These are phyloP conservation scores for Trachymyrmex septentrionalis DNA, from an alignment of 1,140 invertebrate species.

Conservation along the genomic window DNA sequence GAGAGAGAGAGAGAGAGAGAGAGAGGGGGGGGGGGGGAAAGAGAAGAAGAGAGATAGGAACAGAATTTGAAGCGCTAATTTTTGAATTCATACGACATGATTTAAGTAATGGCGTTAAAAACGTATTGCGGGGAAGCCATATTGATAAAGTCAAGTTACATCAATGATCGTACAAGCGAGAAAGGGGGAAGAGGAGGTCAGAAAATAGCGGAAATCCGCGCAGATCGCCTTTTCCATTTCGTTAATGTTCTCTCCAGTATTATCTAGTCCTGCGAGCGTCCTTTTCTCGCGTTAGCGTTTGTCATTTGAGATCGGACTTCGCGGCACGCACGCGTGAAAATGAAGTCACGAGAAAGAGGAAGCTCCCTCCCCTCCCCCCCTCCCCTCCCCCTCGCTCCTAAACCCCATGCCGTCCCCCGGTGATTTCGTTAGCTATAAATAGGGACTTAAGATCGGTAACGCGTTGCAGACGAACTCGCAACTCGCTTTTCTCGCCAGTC, in stretches of 20 bases:
- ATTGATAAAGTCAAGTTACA: background rate
- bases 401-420: background rate
- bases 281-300: slow-evolving; percentile 61
- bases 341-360: slow-evolving; percentile 45
- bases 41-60: background rate
- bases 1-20: slow-evolving; percentile 20
- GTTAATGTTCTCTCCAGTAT: slow-evolving; percentile 63
- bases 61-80: background rate
- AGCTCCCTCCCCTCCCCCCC: too few species aligned
- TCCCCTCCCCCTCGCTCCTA: background rate
- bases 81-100: background rate
- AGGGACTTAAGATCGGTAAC: slow-evolving; percentile 46
- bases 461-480: background rate
- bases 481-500: slow-evolving; percentile 19
- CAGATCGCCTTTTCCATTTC: slow-evolving; percentile 61
- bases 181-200: slow-evolving; percentile 23
- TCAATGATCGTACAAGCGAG: background rate
- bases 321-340: slow-evolving; percentile 31
- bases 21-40: slow-evolving; percentile 51
- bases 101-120: background rate
- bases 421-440: slow-evolving; percentile 52
- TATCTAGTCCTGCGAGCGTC: slow-evolving; percentile 53
- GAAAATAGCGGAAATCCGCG: slow-evolving; percentile 17
- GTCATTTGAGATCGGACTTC: slow-evolving; percentile 50
- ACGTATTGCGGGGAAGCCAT: background rate